These are phyloP conservation scores for Falco punctatus DNA, from an alignment of 2,113 vertebrate species.

Conservation along the genomic window DNA sequence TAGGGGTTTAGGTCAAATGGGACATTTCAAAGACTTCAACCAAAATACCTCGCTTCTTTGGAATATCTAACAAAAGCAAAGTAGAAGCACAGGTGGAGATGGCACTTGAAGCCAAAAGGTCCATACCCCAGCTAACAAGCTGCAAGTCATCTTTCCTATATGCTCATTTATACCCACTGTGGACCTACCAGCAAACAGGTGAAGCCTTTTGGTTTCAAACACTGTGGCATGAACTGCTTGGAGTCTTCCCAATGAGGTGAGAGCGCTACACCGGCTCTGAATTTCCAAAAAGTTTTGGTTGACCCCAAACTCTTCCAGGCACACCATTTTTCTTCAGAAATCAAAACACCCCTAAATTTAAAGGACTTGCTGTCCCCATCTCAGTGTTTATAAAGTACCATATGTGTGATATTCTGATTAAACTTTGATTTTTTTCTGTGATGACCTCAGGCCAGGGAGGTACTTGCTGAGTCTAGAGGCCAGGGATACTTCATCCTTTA, in stretches of 20 bases:
- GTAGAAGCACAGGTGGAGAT: not conserved
- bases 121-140: not conserved
- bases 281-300: not conserved
- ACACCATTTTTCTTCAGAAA: not conserved
- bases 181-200: not conserved
- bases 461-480: not conserved
- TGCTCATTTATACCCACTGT: not conserved
- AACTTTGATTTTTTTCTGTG: not conserved
- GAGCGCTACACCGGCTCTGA: not conserved
- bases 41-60: not conserved
- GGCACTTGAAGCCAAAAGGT: not conserved
- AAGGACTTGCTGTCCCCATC: not conserved
- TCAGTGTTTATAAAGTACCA: not conserved
- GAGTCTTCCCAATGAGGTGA: not conserved
- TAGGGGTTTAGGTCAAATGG: not conserved
- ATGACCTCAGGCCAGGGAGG: not conserved
- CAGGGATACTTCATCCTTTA: not conserved
- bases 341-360: rapidly evolving
- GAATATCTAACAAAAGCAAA: not conserved
- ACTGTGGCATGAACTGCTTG: not conserved
- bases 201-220: not conserved
- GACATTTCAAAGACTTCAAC: not conserved
- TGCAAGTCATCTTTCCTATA: not conserved
- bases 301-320: not conserved
- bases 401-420: not conserved